phyloP scores from a whole-genome alignment of 2,888 invertebrate genomes.

The Sympetrum striolatum region DNA sequence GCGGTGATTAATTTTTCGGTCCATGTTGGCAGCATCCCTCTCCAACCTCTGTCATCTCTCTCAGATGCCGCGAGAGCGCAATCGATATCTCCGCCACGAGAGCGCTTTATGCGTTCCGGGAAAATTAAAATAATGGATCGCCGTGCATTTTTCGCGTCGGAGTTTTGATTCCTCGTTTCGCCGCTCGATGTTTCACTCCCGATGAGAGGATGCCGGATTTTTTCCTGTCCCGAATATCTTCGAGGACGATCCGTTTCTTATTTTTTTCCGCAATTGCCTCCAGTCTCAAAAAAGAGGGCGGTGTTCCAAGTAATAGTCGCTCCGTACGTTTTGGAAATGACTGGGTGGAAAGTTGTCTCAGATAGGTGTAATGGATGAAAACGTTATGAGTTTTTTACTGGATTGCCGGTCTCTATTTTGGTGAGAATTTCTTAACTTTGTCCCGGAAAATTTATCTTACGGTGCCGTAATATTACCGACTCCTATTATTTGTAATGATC shows the following conservation, averaged over 20 bases:
- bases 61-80: background rate
- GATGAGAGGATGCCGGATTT: background rate
- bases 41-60: background rate
- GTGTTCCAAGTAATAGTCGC: too few relatives aligned
- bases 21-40: background rate
- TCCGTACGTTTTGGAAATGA: too few relatives aligned
- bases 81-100: background rate
- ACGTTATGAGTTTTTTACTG: too few relatives aligned
- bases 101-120: background rate
- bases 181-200: background rate
- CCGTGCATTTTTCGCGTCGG: background rate
- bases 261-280: background rate
- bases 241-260: background rate
- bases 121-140: conserved; percentile 37
- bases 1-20: background rate
- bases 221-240: background rate
- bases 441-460: too few relatives aligned
- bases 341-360: too few relatives aligned
- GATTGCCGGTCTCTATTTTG: too few relatives aligned
- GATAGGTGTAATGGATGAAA: too few relatives aligned
- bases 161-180: background rate
- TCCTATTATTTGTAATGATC: too few relatives aligned
- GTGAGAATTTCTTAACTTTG: too few relatives aligned
- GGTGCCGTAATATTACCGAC: too few relatives aligned
- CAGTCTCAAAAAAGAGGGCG: too few relatives aligned